These are phyloP conservation scores for Simalia tracyae DNA, from an alignment of 2,797 vertebrate species.

Conservation along the genomic window DNA sequence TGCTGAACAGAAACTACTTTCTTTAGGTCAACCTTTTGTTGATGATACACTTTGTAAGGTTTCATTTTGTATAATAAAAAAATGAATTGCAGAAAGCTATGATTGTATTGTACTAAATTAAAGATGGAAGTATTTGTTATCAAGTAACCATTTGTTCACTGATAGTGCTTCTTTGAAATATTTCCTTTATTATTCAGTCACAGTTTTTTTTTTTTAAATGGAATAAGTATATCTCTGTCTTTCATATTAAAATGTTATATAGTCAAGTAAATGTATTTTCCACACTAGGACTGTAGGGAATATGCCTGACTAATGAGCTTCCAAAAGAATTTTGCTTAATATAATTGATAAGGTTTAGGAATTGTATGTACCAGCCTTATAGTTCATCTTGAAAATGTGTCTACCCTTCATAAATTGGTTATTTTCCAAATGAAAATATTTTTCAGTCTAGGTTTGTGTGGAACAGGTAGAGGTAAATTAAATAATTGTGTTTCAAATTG, in stretches of 20 bases:
- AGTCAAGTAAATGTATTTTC: neutral
- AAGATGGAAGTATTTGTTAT: neutral
- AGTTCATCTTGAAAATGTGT: neutral
- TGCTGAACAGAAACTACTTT: slow-evolving; percentile 14
- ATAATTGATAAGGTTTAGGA: neutral
- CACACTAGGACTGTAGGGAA: neutral
- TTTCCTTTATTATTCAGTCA: slow-evolving; percentile 5
- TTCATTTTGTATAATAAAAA: slow-evolving; percentile 22
- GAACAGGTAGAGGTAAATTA: neutral
- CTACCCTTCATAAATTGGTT: neutral
- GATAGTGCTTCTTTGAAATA: slow-evolving; percentile 19
- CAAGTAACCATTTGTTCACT: neutral
- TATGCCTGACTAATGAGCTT: neutral
- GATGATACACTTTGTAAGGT: slow-evolving; percentile 11
- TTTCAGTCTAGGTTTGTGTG: neutral
- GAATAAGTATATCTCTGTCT: neutral
- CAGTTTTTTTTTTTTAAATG: slow-evolving; percentile 22
- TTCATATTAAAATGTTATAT: neutral
- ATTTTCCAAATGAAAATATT: neutral
- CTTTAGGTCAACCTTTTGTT: slow-evolving; percentile 25
- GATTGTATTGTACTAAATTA: neutral
- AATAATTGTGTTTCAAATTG: neutral
- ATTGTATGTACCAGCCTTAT: neutral
- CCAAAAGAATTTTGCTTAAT: neutral
- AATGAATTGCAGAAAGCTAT: neutral